phyloP scores from a whole-genome alignment of 2,888 invertebrate species.

The Carcina quercana region DNA sequence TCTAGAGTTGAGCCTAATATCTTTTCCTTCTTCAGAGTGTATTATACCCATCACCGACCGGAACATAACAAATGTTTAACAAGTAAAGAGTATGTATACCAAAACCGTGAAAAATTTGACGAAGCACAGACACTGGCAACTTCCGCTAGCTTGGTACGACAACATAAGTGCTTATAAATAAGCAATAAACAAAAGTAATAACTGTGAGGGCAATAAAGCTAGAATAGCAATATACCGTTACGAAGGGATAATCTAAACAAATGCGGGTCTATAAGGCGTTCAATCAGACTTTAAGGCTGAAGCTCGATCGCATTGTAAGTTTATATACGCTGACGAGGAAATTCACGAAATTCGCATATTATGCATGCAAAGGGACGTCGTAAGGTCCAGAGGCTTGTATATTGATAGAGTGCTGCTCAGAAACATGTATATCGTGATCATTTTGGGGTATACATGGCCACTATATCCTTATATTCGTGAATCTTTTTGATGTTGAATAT shows the following conservation, averaged over 20 bases:
- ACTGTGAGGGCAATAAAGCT: constrained; percentile 2
- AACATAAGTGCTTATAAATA: constrained; percentile 1
- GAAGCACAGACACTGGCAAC: too few relatives aligned
- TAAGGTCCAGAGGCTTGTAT: constrained; percentile 35
- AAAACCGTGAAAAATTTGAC: too few relatives aligned
- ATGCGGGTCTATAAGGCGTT: constrained; percentile 43
- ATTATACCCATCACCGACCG: too few relatives aligned
- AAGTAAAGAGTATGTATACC: too few relatives aligned
- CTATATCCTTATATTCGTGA: too few relatives aligned
- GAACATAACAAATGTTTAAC: too few relatives aligned
- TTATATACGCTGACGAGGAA: constrained; percentile 52
- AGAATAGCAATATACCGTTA: constrained; percentile 22
- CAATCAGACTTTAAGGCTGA: constrained; percentile 45
- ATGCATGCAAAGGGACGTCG: constrained; percentile 49
- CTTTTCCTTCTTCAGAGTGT: too few relatives aligned
- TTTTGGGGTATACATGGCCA: too few relatives aligned
- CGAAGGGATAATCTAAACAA: constrained; percentile 45
- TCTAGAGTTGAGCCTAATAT: too few relatives aligned
- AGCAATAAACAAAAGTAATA: constrained; percentile 11
- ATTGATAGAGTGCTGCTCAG: constrained; percentile 4
- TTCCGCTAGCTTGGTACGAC: too few relatives aligned
- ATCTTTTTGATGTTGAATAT: too few relatives aligned
- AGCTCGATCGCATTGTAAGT: constrained; percentile 40
- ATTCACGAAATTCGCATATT: constrained; percentile 45
- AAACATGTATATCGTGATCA: too few relatives aligned